These are phyloP conservation scores for Sceliomorpha sp. DNA, from an alignment of 2,888 invertebrate genomes.

Conservation along the genomic window DNA sequence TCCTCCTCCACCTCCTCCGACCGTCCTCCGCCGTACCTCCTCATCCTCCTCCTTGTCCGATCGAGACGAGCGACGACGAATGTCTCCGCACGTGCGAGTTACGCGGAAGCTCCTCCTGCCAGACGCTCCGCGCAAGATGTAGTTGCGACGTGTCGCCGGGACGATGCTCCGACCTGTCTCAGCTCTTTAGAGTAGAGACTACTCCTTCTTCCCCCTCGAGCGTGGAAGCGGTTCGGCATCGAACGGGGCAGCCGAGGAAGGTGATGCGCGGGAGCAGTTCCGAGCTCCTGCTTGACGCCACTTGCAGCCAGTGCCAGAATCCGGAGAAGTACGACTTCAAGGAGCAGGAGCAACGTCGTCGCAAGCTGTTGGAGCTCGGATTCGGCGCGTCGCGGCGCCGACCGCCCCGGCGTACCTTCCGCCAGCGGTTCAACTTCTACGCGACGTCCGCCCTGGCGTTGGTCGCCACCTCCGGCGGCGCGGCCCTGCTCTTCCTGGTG, in stretches of 20 bases:
- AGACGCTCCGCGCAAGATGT: no score
- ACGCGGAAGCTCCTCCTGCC: no score
- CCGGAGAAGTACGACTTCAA: conserved; percentile 77
- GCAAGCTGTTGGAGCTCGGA: conserved; percentile 78
- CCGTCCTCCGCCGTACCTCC: background rate
- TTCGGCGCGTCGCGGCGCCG: conserved; percentile 79
- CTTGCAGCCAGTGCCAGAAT: conserved; percentile 84
- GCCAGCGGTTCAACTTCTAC: conserved; percentile 87
- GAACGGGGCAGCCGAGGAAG: conserved; percentile 48
- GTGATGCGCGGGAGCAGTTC: conserved; percentile 88
- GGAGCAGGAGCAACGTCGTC: conserved; percentile 76
- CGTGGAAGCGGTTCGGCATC: conserved; percentile 47
- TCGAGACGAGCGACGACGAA: no score
- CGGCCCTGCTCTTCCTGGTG: conserved; percentile 87
- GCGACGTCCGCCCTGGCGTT: conserved; percentile 86
- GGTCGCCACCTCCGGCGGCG: conserved; percentile 87
- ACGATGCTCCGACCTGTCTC: conserved; percentile 12
- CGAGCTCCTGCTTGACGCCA: conserved; percentile 88
- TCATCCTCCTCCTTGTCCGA: background rate
- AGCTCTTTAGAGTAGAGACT: background rate
- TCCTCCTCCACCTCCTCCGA: background rate
- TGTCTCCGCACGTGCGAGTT: no score
- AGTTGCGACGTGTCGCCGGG: background rate
- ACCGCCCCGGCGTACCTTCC: conserved; percentile 82
- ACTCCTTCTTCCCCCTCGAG: conserved; percentile 14